Conservation (phyloP, 2,113 vertebrate genomes). For the Ciconia maguari region DNA sequence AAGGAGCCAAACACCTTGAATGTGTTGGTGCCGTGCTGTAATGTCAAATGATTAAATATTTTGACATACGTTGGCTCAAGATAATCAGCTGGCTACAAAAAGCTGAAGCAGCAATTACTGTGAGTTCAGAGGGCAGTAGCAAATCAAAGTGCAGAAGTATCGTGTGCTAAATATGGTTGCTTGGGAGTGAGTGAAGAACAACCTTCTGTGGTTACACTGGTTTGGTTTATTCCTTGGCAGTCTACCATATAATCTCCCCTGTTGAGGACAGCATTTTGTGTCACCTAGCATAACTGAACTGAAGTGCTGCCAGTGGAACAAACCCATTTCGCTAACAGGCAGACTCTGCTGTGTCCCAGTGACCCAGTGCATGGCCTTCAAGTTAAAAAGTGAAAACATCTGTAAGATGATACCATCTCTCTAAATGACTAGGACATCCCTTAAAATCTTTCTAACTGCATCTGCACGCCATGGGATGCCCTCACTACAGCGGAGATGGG, state of each 20-base stretch:
- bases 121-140: neutral
- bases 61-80: neutral
- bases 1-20: constrained; percentile 1
- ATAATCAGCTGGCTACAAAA: neutral
- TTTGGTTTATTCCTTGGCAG: neutral
- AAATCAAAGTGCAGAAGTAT: neutral
- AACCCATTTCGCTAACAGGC: accelerated
- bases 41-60: neutral
- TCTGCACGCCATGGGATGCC: no score
- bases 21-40: neutral
- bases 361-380: neutral
- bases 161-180: accelerated
- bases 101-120: neutral
- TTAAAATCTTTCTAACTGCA: neutral
- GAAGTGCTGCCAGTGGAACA: neutral
- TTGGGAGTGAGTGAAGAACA: neutral
- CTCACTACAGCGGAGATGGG: neutral
- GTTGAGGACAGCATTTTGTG: neutral
- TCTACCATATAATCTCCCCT: neutral
- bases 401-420: neutral
- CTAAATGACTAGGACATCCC: neutral
- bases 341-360: neutral
- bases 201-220: neutral
- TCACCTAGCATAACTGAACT: neutral
- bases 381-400: neutral